Conservation (phyloP, 1,140 invertebrate species). For the Micrasema minimum region DNA sequence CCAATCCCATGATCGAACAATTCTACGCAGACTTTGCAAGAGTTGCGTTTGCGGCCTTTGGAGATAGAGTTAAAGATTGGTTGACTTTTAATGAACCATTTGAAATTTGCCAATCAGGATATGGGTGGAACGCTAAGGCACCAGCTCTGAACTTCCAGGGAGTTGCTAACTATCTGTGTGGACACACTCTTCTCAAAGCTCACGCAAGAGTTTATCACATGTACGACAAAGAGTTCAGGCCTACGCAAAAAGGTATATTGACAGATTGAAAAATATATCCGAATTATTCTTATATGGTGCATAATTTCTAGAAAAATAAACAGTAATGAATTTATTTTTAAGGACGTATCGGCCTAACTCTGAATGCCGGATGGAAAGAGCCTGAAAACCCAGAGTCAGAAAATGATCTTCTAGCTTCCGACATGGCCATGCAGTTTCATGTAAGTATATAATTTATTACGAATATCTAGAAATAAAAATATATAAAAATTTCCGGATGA, state of each 20-base stretch:
- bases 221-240: conserved; percentile 73
- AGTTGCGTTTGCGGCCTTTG: conserved; percentile 60
- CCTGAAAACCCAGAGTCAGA: conserved; percentile 56
- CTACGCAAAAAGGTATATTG: conserved; percentile 67
- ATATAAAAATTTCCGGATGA: background rate
- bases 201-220: conserved; percentile 73
- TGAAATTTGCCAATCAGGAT: conserved; percentile 58
- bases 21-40: conserved; percentile 64
- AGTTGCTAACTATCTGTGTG: conserved; percentile 69
- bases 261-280: no score
- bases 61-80: conserved; percentile 64
- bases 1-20: conserved; percentile 59
- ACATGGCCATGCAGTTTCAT: conserved; percentile 60
- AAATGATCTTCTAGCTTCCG: conserved; percentile 63
- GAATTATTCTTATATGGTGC: no score
- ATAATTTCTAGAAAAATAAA: no score
- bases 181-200: conserved; percentile 70
- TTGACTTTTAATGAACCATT: conserved; percentile 65
- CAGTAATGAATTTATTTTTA: conserved; percentile 38
- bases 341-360: conserved; percentile 66
- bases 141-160: conserved; percentile 62
- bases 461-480: conserved; percentile 4
- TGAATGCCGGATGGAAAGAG: conserved; percentile 64
- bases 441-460: conserved; percentile 41
- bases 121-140: conserved; percentile 54